Conservation (phyloP, 2,113 vertebrate genomes). For the Rana temporaria region DNA sequence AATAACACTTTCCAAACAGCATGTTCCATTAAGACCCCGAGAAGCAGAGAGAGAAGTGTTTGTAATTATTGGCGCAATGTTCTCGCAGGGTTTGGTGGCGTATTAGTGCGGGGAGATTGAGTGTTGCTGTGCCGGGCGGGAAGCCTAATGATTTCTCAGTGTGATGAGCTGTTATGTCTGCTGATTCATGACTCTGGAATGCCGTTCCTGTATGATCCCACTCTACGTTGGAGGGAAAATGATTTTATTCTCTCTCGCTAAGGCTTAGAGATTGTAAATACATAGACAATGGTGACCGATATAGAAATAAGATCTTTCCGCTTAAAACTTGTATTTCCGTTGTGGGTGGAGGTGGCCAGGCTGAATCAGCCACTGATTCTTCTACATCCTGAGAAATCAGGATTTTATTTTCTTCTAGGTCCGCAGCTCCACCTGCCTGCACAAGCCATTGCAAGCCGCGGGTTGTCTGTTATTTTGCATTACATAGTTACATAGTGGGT, state of each 20-base stretch:
- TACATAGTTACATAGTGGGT: no score
- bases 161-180: background rate
- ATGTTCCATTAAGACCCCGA: background rate
- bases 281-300: background rate
- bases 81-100: background rate
- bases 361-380: no score
- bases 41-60: background rate
- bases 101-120: background rate
- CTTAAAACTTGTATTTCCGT: no score
- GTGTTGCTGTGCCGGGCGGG: background rate
- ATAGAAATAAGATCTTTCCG: no score
- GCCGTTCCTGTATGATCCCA: background rate
- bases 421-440: no score
- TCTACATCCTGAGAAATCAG: no score
- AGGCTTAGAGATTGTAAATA: background rate
- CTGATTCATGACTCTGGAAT: constrained; percentile 13
- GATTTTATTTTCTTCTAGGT: no score
- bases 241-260: background rate
- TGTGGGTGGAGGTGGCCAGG: no score
- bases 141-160: background rate
- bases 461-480: no score
- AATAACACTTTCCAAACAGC: background rate
- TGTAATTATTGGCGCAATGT: background rate
- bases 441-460: no score
- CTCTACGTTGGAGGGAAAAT: background rate